These are phyloP conservation scores for Nebria brevicollis DNA, from an alignment of 2,888 invertebrate species.

Conservation along the genomic window DNA sequence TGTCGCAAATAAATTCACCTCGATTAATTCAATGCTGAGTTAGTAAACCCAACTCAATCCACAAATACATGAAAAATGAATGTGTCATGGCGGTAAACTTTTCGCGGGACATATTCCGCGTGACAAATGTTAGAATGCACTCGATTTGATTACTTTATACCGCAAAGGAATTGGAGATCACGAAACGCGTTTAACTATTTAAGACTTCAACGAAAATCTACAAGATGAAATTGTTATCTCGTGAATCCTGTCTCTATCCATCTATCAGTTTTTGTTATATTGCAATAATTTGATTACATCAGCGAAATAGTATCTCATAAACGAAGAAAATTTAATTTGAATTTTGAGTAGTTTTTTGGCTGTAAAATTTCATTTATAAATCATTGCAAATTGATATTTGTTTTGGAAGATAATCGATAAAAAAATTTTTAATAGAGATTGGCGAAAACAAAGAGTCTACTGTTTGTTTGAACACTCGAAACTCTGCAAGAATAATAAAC, in stretches of 20 bases:
- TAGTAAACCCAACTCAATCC: background rate
- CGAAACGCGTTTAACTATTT: constrained; percentile 11
- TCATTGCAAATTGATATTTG: background rate
- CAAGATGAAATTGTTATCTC: background rate
- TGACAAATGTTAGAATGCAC: constrained; percentile 33
- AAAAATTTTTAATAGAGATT: background rate
- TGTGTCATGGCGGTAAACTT: background rate
- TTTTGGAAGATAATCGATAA: background rate
- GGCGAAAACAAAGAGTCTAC: background rate
- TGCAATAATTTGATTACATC: background rate
- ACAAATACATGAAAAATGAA: background rate
- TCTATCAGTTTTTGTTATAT: background rate
- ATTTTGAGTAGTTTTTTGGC: background rate
- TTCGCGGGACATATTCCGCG: constrained; percentile 4
- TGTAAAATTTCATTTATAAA: too few species aligned
- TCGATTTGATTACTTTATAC: constrained; percentile 23
- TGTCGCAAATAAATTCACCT: background rate
- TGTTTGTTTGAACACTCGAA: background rate
- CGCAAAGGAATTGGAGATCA: background rate
- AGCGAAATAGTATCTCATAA: background rate
- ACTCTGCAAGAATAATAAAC: background rate
- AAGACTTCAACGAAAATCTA: constrained; percentile 14
- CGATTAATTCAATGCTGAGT: background rate
- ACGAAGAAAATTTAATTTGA: background rate
- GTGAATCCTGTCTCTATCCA: background rate